Evolutionary conservation across 1,140 invertebrate species (phyloP), one percentile per base, ranked within the genome.

Genomic region (Drosophila orena): DNA sequence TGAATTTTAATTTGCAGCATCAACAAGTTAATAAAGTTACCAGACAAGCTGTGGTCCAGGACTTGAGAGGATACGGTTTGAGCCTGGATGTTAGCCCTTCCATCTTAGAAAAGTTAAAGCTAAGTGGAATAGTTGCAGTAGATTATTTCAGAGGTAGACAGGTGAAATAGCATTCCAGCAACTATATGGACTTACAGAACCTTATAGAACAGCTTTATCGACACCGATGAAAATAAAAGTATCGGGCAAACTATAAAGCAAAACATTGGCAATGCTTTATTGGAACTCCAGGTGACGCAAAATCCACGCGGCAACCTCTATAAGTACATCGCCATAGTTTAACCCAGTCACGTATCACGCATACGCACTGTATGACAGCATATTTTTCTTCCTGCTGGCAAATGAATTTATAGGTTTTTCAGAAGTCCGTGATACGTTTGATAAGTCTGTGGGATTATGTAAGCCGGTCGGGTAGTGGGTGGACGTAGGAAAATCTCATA

Each of bases 1-100:
- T 85, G 81, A 81, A 85, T 85, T 85, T 85, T 78, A 85, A 88
- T 85, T 88, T 81, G 78, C 64, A 75, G 81, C 83, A 86, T 85
- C 81, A 85, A 85, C 81, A 81, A 85, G 81, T 81, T 85, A 66
- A 74, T 78, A 64, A 77, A 85, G 69, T 57, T 62, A 20, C 49
- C 49, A 62, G 64, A 8, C 46, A 60, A 42, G 60, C 54, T 68
- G 64, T 17, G 66, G 30, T 62, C 30, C 3, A 35, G 49, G 12
- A n/a, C 14, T 17, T 10, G 34, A 30, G 24, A 17, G 22, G 11
- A 17, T 38, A 17, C 22, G 38, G 47, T 37, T 42, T 64, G 59
- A 24, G 61, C 12, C 22, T 14, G 34, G 37, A 27, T 27, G 6
- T 30, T 10, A 30, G 10, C 27, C 27, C 27, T 30, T 30, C 27